Conservation (phyloP, 2,797 vertebrate genomes). For the Poecilia velifera region DNA sequence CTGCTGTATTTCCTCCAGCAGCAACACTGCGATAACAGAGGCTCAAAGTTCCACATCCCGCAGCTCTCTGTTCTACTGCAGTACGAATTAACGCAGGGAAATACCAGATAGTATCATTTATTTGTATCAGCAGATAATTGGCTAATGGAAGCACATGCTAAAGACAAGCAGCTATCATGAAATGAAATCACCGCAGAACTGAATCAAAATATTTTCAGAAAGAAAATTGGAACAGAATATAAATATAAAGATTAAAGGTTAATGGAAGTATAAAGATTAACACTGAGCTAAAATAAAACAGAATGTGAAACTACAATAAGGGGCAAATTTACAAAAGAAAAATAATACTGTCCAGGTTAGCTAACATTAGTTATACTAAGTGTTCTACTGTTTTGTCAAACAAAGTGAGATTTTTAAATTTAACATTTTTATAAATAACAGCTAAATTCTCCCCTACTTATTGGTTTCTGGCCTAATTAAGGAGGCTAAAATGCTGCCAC, state of each 20-base stretch:
- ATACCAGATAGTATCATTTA: neutral
- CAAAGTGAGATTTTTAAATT: neutral
- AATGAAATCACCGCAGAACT: neutral
- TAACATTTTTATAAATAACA: too few relatives aligned
- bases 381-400: neutral
- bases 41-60: neutral
- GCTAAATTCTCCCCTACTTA: too few relatives aligned
- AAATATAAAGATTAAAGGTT: neutral
- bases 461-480: too few relatives aligned
- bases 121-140: neutral
- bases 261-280: neutral
- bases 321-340: neutral
- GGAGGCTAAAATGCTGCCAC: too few relatives aligned
- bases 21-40: neutral
- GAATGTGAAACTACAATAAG: neutral
- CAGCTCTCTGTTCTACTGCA: neutral
- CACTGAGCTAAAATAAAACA: neutral
- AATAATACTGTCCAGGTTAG: neutral
- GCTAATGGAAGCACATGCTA: neutral
- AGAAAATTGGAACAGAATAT: neutral
- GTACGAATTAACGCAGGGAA: neutral
- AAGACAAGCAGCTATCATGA: neutral
- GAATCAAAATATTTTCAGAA: neutral
- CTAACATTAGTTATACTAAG: neutral
- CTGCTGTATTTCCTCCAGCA: too few relatives aligned